Base-by-base conservation (phyloP, 2,888 invertebrate genomes). In the Brenthis daphne region DNA sequence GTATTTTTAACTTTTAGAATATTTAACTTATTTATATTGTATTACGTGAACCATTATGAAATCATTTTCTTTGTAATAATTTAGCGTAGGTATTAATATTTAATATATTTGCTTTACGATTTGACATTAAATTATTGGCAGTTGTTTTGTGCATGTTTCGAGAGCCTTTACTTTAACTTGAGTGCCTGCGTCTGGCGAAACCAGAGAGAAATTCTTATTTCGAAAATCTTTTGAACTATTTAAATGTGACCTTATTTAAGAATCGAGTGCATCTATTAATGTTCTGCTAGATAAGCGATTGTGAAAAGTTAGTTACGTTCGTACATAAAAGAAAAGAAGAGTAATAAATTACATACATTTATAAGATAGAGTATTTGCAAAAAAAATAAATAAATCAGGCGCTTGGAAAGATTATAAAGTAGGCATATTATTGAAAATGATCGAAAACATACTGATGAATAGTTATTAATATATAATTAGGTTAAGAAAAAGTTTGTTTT, bases 381-480 rank as follows among this genome's bases (percentile, higher is more conserved):
- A 85, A 85, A 85, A 84, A 81, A 82, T 43, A 4, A 29, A 29
- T 29, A 29, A 29, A 29, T 87, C 91, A 90, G 92, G 92, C 92
- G 92, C 92, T 92, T 92, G 90, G 84, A 90, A 90, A 90, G 88
- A 89, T 88, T 90, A 89, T 91, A 89, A 91, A 90, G 92, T 92
- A 92, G 92, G 92, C 92, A 88, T 92, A 87, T 85, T 87, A 91
- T 88, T 89, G 87, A 92, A 90, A 89, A 86, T 89, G 89, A 89
- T 88, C 87, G 87, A 89, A 85, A 90, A 85, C 91, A 90, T 88
- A 90, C 89, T 89, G 92, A 91, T 87, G 84, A 88, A 92, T 92
- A 92, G 92, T 91, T 91, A 92, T 91, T 92, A 92, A 92, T 92
- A 92, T 92, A 92, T 92, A 90, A 90, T 90, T 92, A 92, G 90